Percentiles rank a stretch among this genome's conserved stretches.
Evolutionary conservation across 2,888 invertebrate species (phyloP).

Genomic region (Epirrita christyi): DNA sequence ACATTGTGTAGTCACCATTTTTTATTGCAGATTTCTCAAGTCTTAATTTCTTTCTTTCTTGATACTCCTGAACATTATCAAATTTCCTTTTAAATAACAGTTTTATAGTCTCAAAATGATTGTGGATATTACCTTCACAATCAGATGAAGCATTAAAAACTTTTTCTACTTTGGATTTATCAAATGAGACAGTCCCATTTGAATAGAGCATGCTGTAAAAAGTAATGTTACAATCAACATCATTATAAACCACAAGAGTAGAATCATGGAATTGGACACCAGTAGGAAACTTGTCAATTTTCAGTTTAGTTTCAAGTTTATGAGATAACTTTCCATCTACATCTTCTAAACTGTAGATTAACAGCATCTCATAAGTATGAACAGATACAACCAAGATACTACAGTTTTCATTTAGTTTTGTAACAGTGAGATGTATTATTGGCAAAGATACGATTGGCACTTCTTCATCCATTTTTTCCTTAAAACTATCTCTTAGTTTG

Average conservation of each 20-base stretch:
- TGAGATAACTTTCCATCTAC: slow-evolving; percentile 55
- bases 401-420: slow-evolving; percentile 54
- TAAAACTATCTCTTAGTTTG: slow-evolving; percentile 71
- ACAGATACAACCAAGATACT: slow-evolving; percentile 82
- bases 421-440: slow-evolving; percentile 72
- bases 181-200: slow-evolving; percentile 49
- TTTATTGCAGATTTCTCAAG: slow-evolving; percentile 77
- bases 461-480: slow-evolving; percentile 80
- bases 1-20: slow-evolving; percentile 19
- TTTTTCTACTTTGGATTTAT: slow-evolving; percentile 47
- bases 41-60: slow-evolving; percentile 89
- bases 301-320: slow-evolving; percentile 62
- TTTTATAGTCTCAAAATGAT: slow-evolving; percentile 70
- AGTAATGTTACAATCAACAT: slow-evolving; percentile 54
- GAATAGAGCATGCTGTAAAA: slow-evolving; percentile 57
- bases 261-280: slow-evolving; percentile 61
- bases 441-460: slow-evolving; percentile 83
- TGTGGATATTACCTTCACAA: slow-evolving; percentile 35
- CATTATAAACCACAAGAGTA: slow-evolving; percentile 70
- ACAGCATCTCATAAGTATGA: slow-evolving; percentile 74
- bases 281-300: slow-evolving; percentile 70
- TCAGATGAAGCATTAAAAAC: slow-evolving; percentile 52
- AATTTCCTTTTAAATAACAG: slow-evolving; percentile 90
- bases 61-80: slow-evolving; percentile 92
- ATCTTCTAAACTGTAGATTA: slow-evolving; percentile 72